These are phyloP conservation scores for Eulemur rubriventer DNA, from an alignment of 2,797 vertebrate genomes.

Conservation along the genomic window DNA sequence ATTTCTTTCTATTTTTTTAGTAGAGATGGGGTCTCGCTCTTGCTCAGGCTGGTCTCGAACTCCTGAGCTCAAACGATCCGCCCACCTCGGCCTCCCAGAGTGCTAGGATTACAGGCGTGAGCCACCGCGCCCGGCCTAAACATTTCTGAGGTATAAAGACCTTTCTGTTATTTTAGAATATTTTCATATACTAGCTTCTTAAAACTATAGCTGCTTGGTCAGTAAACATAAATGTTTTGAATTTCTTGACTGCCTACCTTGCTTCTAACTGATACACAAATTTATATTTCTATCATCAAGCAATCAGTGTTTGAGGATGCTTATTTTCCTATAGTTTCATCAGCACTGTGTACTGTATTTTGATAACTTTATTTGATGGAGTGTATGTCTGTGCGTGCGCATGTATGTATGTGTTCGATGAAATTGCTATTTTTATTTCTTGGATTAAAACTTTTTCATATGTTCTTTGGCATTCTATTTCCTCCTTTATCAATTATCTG, in stretches of 20 bases:
- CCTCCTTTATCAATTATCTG: neutral
- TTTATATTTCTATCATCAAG: neutral
- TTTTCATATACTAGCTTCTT: neutral
- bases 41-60: too few relatives aligned
- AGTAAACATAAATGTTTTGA: neutral
- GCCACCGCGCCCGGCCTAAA: too few relatives aligned
- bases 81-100: too few relatives aligned
- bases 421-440: neutral
- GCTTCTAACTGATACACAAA: neutral
- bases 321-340: neutral
- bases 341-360: neutral
- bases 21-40: too few relatives aligned
- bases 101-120: too few relatives aligned
- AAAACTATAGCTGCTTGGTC: neutral
- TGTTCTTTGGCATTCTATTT: neutral
- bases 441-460: neutral
- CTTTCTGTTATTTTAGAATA: neutral
- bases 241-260: neutral
- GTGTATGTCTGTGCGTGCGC: neutral
- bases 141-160: neutral
- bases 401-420: neutral
- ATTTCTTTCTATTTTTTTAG: too few relatives aligned
- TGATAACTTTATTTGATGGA: neutral
- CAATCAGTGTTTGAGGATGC: neutral
- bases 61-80: too few relatives aligned